Percentiles rank a stretch among this genome's conserved stretches.
Evolutionary conservation across 2,797 vertebrate genomes (phyloP).

Genomic region (Holocentrus rufus): DNA sequence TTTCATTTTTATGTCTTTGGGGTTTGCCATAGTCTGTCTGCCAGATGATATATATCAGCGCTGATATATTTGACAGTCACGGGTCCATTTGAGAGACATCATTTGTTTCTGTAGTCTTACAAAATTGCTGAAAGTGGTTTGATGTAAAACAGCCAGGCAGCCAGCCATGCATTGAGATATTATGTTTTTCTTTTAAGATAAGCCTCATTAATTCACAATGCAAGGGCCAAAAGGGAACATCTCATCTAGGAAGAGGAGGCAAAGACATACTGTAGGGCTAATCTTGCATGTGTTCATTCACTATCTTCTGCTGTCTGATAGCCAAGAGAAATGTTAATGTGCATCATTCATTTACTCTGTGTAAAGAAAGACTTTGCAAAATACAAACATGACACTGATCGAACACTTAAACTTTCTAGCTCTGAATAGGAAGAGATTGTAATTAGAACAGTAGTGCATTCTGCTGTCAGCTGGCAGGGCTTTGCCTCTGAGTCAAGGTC

Average conservation of each 20-base stretch:
- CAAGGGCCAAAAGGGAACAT: conserved; percentile 11
- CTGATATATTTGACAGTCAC: background rate
- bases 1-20: background rate
- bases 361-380: background rate
- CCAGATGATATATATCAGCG: background rate
- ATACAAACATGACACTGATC: background rate
- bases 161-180: background rate
- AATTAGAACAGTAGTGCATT: background rate
- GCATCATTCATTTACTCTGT: background rate
- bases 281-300: background rate
- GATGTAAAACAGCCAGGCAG: conserved; percentile 1
- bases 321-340: background rate
- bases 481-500: conserved; percentile 19
- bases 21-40: background rate
- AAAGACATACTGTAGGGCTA: background rate
- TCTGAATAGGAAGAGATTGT: background rate
- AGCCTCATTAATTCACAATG: conserved; percentile 27
- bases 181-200: conserved; percentile 2
- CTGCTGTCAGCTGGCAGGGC: conserved; percentile 9
- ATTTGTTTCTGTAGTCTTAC: background rate
- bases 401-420: background rate
- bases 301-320: background rate
- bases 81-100: background rate
- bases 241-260: background rate
- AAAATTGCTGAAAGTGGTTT: background rate